Percentiles rank a stretch among this genome's conserved stretches.
Conservation (phyloP, 2,113 vertebrate species). For the Tachysurus vachellii region DNA sequence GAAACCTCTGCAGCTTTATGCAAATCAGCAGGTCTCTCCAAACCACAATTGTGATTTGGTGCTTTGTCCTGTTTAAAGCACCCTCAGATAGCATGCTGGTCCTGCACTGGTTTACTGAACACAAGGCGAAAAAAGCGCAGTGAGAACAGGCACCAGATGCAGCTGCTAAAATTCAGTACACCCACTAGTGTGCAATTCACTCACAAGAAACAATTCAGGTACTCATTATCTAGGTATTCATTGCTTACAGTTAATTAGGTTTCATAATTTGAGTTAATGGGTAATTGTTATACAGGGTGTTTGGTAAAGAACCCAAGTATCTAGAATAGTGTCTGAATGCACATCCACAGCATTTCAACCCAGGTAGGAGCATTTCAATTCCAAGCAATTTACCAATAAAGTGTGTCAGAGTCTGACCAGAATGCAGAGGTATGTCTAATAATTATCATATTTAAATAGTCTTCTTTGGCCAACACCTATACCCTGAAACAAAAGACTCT, state of each 20-base stretch:
- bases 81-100: constrained; percentile 67
- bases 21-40: constrained; percentile 66
- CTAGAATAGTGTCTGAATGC: constrained; percentile 11
- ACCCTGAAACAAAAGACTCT: constrained; percentile 45
- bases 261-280: constrained; percentile 29
- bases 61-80: constrained; percentile 62
- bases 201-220: background rate
- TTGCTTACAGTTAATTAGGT: constrained; percentile 3
- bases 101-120: constrained; percentile 60
- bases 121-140: constrained; percentile 24
- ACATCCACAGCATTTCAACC: background rate
- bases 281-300: constrained; percentile 24
- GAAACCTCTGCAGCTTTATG: constrained; percentile 67
- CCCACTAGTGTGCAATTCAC: constrained; percentile 21
- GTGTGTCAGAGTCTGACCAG: constrained; percentile 1
- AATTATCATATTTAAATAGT: constrained; percentile 36
- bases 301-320: constrained; percentile 12
- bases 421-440: constrained; percentile 47
- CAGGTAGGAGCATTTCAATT: constrained; percentile 16
- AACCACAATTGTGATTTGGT: constrained; percentile 74
- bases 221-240: background rate
- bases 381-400: constrained; percentile 30
- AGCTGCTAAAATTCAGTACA: constrained; percentile 24
- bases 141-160: constrained; percentile 11
- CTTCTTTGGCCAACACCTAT: constrained; percentile 56